phyloP scores from a whole-genome alignment of 92 coral and sea anemone species.

The Epizoanthus stellaris region DNA sequence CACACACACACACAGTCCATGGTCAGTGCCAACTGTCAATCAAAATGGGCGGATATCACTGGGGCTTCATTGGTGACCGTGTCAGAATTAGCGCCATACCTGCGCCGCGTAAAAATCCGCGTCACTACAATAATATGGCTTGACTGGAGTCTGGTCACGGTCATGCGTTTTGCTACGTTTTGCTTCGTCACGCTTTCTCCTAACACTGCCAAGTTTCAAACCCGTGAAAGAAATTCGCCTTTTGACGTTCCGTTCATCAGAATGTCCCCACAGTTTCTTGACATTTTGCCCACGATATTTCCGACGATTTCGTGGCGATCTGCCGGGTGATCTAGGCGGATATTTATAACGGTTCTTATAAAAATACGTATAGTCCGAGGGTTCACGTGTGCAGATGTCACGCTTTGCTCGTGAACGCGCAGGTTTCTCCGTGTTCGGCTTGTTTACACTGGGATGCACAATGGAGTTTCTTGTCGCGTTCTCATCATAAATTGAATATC shows the following conservation, averaged over 20 bases:
- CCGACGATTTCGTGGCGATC: slow-evolving; percentile 24
- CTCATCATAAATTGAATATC: slow-evolving; percentile 35
- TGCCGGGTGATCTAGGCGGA: slow-evolving; percentile 35
- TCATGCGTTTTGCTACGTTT: slow-evolving; percentile 14
- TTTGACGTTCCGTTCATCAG: slow-evolving; percentile 9
- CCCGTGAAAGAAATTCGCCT: slow-evolving; percentile 34
- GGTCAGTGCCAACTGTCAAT: too few species aligned
- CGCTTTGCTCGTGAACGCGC: neutral
- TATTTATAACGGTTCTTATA: slow-evolving; percentile 40
- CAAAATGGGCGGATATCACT: too few species aligned
- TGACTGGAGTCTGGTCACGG: slow-evolving; percentile 12
- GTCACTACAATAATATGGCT: neutral
- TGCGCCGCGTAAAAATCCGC: slow-evolving; percentile 36
- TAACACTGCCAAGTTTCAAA: slow-evolving; percentile 13
- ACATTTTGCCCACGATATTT: slow-evolving; percentile 1
- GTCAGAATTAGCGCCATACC: slow-evolving; percentile 14
- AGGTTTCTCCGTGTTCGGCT: neutral
- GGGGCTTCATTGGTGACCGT: neutral
- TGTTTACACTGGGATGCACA: neutral
- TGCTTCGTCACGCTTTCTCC: slow-evolving; percentile 12
- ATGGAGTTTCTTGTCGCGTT: neutral
- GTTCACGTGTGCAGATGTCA: slow-evolving; percentile 12
- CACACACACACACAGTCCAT: too few species aligned
- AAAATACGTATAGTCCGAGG: slow-evolving; percentile 12
- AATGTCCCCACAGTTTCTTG: neutral